These are phyloP conservation scores for Hipposideros armiger DNA, from an alignment of 2,113 vertebrate species.

Conservation along the genomic window DNA sequence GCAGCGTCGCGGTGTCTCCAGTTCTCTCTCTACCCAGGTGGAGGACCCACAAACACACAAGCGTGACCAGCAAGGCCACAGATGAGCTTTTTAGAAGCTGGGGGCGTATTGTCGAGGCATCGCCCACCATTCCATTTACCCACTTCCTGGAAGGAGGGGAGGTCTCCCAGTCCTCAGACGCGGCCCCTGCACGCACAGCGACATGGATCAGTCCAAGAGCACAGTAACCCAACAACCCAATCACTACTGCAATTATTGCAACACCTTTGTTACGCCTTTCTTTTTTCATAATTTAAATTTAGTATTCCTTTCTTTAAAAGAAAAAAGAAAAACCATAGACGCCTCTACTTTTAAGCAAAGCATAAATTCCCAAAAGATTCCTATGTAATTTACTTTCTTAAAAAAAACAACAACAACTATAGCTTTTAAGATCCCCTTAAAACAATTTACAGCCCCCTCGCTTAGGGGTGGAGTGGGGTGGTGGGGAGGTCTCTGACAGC, in stretches of 20 bases:
- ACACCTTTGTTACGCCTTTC: slow-evolving; percentile 60
- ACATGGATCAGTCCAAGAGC: no score
- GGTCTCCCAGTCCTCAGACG: accelerated
- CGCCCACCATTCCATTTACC: neutral
- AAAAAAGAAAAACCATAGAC: slow-evolving; percentile 26
- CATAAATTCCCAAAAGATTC: slow-evolving; percentile 68
- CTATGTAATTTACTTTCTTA: slow-evolving; percentile 76
- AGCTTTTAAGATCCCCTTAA: slow-evolving; percentile 84
- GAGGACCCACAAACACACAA: neutral
- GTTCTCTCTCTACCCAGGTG: neutral
- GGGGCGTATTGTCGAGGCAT: neutral
- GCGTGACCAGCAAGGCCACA: no score
- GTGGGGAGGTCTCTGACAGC: neutral
- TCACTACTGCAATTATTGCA: neutral
- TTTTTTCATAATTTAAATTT: slow-evolving; percentile 65
- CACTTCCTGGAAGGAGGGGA: neutral
- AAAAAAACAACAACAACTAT: slow-evolving; percentile 12
- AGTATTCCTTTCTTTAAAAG: neutral
- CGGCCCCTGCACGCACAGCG: no score
- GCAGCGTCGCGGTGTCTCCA: neutral
- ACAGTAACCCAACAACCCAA: slow-evolving; percentile 57
- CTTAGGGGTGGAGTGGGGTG: neutral
- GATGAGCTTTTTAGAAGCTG: neutral
- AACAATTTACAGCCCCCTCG: slow-evolving; percentile 75
- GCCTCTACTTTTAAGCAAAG: slow-evolving; percentile 59